Percentiles rank a stretch among this genome's conserved stretches.
Evolutionary conservation across 2,888 invertebrate genomes (phyloP).

Genomic region (Eupithecia insigniata): DNA sequence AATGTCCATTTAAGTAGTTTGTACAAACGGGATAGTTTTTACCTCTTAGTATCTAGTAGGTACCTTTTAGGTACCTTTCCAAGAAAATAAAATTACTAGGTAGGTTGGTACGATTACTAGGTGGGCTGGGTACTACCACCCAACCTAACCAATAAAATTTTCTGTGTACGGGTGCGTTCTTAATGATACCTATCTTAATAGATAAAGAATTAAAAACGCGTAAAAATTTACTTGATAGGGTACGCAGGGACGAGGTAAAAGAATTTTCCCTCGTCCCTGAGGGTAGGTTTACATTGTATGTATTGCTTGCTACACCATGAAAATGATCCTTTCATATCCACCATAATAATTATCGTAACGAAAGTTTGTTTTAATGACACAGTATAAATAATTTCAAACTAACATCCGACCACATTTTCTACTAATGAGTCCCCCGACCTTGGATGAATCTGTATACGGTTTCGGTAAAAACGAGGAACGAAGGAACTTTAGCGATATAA

Average conservation of each 20-base stretch:
- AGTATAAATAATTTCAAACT: conserved; percentile 9
- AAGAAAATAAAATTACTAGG: no score
- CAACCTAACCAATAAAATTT: no score
- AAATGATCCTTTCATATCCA: not conserved
- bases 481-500: conserved; percentile 50
- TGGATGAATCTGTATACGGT: conserved; percentile 6
- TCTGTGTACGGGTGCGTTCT: no score
- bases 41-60: not conserved
- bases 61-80: no score
- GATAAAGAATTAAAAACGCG: no score
- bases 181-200: no score
- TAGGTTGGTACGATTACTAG: no score
- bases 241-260: no score
- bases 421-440: conserved; percentile 15
- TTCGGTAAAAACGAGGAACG: conserved; percentile 44
- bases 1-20: conserved; percentile 6
- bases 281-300: no score
- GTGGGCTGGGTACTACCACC: no score
- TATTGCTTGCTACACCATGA: not conserved
- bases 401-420: conserved; percentile 5
- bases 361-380: not conserved
- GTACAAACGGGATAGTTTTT: not conserved
- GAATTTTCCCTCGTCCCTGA: no score
- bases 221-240: no score
- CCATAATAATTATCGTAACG: not conserved